A percentile compares a stretch with the other conserved stretches of the same genome.
Conservation (phyloP, 2,888 invertebrate genomes). For the Drosophila anomelani region DNA sequence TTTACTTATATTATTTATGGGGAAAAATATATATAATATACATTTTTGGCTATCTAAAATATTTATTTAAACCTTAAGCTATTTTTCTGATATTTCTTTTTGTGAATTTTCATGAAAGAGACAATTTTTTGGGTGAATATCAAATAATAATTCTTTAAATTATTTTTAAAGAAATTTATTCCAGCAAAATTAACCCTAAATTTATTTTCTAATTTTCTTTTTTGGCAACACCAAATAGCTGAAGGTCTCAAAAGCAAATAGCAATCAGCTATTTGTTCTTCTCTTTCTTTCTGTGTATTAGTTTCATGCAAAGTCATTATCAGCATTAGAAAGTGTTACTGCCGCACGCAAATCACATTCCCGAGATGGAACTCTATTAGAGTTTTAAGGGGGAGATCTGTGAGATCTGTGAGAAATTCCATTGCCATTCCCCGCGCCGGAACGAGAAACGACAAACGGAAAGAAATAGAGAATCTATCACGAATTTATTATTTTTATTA, state of each 20-base stretch:
- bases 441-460: constrained; percentile 4
- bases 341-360: constrained; percentile 55
- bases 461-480: constrained; percentile 39
- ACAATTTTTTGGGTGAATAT: not conserved
- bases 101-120: too few species aligned
- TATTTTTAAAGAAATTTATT: too few species aligned
- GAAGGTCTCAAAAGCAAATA: too few species aligned
- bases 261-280: not conserved
- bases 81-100: too few species aligned
- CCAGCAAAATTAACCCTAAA: too few species aligned
- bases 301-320: constrained; percentile 41
- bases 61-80: not conserved
- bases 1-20: not conserved
- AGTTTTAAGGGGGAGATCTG: constrained; percentile 10
- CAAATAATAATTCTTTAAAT: not conserved
- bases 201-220: not conserved
- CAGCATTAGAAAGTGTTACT: constrained; percentile 70
- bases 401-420: constrained; percentile 10
- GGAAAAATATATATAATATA: not conserved
- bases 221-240: not conserved
- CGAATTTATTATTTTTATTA: constrained; percentile 28
- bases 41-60: too few species aligned
- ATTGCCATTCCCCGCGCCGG: not conserved
- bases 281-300: constrained; percentile 1
- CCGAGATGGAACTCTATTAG: constrained; percentile 28